Evolutionary conservation across 2,888 invertebrate genomes (phyloP).

Genomic region (Drosophila helvetica): DNA sequence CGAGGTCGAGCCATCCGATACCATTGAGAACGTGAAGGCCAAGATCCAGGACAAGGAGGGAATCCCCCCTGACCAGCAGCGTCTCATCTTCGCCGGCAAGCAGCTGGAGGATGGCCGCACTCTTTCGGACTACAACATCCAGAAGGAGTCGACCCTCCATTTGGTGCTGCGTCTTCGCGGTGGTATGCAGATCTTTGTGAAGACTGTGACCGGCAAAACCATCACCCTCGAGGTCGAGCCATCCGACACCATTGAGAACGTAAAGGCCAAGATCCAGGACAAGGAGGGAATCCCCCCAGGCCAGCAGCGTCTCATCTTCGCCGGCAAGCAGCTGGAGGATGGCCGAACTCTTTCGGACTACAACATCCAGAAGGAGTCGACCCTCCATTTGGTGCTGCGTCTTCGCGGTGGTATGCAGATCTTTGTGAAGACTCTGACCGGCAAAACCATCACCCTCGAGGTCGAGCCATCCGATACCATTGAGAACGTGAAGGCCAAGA

Average conservation of each 20-base stretch:
- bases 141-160: conserved; percentile 58
- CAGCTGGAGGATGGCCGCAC: conserved; percentile 65
- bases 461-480: conserved; percentile 54
- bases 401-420: conserved; percentile 63
- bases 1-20: conserved; percentile 51
- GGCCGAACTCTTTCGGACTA: conserved; percentile 60
- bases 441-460: conserved; percentile 57
- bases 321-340: conserved; percentile 60
- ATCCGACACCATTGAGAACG: conserved; percentile 54
- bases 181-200: conserved; percentile 61
- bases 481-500: conserved; percentile 60
- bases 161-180: conserved; percentile 60
- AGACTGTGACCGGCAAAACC: conserved; percentile 55
- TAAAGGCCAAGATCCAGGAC: conserved; percentile 60
- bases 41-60: conserved; percentile 65
- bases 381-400: conserved; percentile 57
- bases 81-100: conserved; percentile 60
- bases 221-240: conserved; percentile 55
- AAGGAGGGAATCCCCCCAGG: conserved; percentile 65
- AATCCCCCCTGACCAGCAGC: conserved; percentile 63
- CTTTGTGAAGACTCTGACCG: conserved; percentile 60
- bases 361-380: conserved; percentile 60
- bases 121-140: conserved; percentile 57
- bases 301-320: conserved; percentile 62
- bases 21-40: conserved; percentile 63